A percentile compares a stretch with the other conserved stretches of the same genome.
These are phyloP conservation scores for Drosophila anomelani DNA, from an alignment of 2,888 invertebrate genomes.

Conservation along the genomic window DNA sequence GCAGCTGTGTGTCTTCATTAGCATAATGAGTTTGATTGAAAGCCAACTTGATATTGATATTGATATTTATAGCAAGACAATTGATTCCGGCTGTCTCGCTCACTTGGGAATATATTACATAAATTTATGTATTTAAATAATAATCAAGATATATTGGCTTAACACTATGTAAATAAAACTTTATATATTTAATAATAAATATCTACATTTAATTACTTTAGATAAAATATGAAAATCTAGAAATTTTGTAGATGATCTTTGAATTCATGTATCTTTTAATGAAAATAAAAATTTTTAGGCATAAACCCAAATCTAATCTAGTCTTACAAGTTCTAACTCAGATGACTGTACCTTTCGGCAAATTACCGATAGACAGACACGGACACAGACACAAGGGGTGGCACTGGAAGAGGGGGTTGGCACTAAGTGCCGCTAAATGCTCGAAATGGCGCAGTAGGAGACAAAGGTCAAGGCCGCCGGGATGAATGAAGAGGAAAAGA, in stretches of 20 bases:
- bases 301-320: not conserved
- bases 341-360: conserved; percentile 22
- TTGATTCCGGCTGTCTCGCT: conserved; percentile 34
- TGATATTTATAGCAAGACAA: conserved; percentile 50
- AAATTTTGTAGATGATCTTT: not conserved
- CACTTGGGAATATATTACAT: conserved; percentile 9
- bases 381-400: conserved; percentile 13
- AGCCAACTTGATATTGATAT: conserved; percentile 66
- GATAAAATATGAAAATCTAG: not conserved
- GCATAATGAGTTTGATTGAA: conserved; percentile 75
- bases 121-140: not conserved
- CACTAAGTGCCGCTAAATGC: conserved; percentile 54
- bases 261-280: not conserved
- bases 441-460: conserved; percentile 70
- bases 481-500: conserved; percentile 28
- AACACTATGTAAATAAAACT: not conserved
- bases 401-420: conserved; percentile 23
- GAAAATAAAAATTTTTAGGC: not conserved
- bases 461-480: conserved; percentile 57
- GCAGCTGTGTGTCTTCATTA: conserved; percentile 70
- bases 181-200: too few species aligned
- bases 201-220: not conserved
- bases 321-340: not conserved
- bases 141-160: not conserved
- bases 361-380: not conserved